Evolutionary conservation across 2,888 invertebrate genomes (phyloP).

Genomic region (Clostera curtula): DNA sequence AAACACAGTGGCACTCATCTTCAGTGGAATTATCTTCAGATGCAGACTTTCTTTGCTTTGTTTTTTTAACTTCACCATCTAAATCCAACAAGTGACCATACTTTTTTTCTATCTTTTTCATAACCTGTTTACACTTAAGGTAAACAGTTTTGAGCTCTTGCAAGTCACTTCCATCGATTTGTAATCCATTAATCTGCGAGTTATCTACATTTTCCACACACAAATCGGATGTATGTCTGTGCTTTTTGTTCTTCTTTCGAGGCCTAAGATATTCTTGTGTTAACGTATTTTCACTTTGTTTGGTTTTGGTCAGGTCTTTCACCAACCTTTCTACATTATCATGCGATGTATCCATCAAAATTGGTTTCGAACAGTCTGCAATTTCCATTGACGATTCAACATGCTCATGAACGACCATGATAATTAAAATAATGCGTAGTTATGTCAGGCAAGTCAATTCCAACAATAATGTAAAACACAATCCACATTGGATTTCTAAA

Average conservation of each 20-base stretch:
- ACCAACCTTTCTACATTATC: constrained; percentile 43
- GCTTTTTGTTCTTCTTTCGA: constrained; percentile 7
- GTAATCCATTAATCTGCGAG: constrained; percentile 3
- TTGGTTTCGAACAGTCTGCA: constrained; percentile 20
- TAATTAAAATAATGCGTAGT: constrained; percentile 2
- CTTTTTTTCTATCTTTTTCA: constrained; percentile 51
- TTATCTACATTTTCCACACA: constrained; percentile 10
- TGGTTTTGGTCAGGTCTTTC: constrained; percentile 23
- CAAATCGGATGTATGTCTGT: constrained; percentile 4
- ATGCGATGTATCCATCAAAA: constrained; percentile 30
- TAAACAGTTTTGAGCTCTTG: constrained; percentile 48
- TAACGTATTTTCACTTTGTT: no score
- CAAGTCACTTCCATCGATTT: constrained; percentile 40
- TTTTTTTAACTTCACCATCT: constrained; percentile 11
- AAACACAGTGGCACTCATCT: constrained; percentile 37
- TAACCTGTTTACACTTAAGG: constrained; percentile 46
- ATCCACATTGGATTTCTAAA: no score
- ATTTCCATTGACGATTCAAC: constrained; percentile 26
- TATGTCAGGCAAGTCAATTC: no score
- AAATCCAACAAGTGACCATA: constrained; percentile 55
- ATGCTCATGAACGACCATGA: constrained; percentile 42
- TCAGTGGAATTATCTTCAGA: constrained; percentile 15
- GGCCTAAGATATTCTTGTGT: no score
- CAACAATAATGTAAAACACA: no score
- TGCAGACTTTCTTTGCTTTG: constrained; percentile 6